A percentile compares a stretch with the other conserved stretches of the same genome.
These are phyloP conservation scores for Hydropsyche tenuis DNA, from an alignment of 1,140 invertebrate species.

Conservation along the genomic window DNA sequence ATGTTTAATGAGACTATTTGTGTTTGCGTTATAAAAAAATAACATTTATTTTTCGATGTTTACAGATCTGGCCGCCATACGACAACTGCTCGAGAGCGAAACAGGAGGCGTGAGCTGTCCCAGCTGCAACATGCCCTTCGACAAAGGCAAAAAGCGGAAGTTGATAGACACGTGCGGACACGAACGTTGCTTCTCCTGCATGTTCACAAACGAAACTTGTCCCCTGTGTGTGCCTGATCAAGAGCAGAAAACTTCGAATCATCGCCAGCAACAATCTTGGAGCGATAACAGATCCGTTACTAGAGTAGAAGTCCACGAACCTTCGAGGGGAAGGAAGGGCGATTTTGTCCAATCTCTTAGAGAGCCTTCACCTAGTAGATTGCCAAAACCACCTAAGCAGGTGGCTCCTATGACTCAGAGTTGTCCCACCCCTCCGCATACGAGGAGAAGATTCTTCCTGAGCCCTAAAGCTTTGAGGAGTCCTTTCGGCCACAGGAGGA, in stretches of 20 bases:
- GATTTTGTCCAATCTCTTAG: conserved; percentile 49
- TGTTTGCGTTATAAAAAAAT: too few relatives aligned
- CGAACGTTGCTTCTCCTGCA: conserved; percentile 91
- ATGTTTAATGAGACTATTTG: too few relatives aligned
- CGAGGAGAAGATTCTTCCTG: conserved; percentile 78
- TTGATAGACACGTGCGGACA: conserved; percentile 94
- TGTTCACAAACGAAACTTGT: conserved; percentile 89
- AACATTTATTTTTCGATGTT: neutral
- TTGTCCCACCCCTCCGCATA: conserved; percentile 81
- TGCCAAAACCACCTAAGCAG: conserved; percentile 60
- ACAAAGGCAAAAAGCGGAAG: conserved; percentile 92
- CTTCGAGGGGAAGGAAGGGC: conserved; percentile 28
- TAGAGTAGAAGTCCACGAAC: conserved; percentile 50
- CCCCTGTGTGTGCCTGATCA: conserved; percentile 76
- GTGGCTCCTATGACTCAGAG: conserved; percentile 64
- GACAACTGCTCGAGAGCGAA: conserved; percentile 47
- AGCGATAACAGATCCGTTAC: conserved; percentile 47
- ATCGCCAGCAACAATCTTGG: conserved; percentile 54
- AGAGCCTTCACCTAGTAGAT: conserved; percentile 57
- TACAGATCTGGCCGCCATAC: conserved; percentile 47
- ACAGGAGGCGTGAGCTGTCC: conserved; percentile 72
- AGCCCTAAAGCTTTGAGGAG: conserved; percentile 78
- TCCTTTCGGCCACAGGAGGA: conserved; percentile 67
- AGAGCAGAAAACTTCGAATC: conserved; percentile 45
- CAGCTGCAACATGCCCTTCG: conserved; percentile 90